phyloP scores from a whole-genome alignment of 1,140 invertebrate genomes.

The Scaptomyza pallida region DNA sequence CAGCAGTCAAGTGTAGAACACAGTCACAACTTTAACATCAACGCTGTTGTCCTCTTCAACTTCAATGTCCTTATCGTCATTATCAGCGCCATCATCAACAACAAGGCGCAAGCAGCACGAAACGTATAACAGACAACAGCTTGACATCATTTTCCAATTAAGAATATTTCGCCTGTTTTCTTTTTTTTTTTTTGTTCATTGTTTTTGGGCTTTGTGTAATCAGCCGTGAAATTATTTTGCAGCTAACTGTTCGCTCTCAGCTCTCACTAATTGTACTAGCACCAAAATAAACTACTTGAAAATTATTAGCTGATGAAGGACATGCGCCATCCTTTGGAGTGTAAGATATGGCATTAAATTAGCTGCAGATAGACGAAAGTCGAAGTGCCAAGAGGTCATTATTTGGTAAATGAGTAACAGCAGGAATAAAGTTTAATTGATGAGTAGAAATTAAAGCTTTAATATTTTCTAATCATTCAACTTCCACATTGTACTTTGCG shows the following conservation, averaged over 20 bases:
- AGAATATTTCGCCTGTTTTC: constrained; percentile 22
- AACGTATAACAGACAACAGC: constrained; percentile 28
- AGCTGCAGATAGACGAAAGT: constrained; percentile 26
- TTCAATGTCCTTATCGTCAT: neutral
- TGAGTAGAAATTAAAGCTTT: neutral
- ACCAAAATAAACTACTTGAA: constrained; percentile 52
- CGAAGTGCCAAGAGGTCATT: neutral
- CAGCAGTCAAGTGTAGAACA: constrained; percentile 70
- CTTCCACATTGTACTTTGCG: too few relatives aligned
- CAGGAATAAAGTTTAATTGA: neutral
- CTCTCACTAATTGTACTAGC: constrained; percentile 30
- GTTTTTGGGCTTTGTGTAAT: constrained; percentile 52
- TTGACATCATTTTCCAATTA: constrained; percentile 76
- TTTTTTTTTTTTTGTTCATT: too few relatives aligned
- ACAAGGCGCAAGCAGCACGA: neutral
- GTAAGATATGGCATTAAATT: constrained; percentile 31
- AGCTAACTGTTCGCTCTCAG: constrained; percentile 15
- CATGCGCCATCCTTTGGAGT: constrained; percentile 2
- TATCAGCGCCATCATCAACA: constrained; percentile 8
- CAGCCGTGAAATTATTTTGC: constrained; percentile 63
- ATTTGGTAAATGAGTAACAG: neutral
- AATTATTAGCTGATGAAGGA: constrained; percentile 26
- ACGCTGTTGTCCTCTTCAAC: constrained; percentile 1
- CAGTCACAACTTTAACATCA: constrained; percentile 7
- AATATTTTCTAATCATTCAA: too few relatives aligned